Evolutionary conservation across 2,797 vertebrate species (phyloP).

Genomic region (Gouania willdenowi): DNA sequence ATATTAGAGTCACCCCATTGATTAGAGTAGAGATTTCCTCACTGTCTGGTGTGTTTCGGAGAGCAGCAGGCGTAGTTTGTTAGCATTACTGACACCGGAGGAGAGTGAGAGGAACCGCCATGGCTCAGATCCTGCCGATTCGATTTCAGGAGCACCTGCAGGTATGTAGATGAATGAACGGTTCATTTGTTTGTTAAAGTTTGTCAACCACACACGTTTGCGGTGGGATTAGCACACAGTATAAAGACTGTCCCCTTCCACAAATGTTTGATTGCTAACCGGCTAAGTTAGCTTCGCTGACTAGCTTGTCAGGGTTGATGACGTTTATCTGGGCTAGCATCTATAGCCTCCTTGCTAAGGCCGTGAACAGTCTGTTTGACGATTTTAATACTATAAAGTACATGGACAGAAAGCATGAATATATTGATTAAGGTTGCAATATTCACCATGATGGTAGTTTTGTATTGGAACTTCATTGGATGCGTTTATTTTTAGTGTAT

Average conservation of each 20-base stretch:
- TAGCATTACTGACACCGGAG: slow-evolving; percentile 71
- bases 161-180: slow-evolving; percentile 71
- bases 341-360: slow-evolving; percentile 60
- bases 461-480: too few species aligned
- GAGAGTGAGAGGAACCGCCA: slow-evolving; percentile 77
- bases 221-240: background rate
- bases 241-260: slow-evolving; percentile 8
- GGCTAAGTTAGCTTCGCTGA: slow-evolving; percentile 65
- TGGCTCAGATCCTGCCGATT: slow-evolving; percentile 92
- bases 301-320: slow-evolving; percentile 66
- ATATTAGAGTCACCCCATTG: slow-evolving; percentile 37
- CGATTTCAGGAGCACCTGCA: slow-evolving; percentile 96
- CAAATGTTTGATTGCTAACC: slow-evolving; percentile 33
- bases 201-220: background rate
- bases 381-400: too few species aligned
- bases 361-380: too few species aligned
- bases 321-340: slow-evolving; percentile 70
- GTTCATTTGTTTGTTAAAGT: slow-evolving; percentile 11
- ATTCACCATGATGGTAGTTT: too few species aligned
- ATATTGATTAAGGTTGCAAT: too few species aligned
- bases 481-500: too few species aligned
- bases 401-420: too few species aligned
- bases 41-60: slow-evolving; percentile 65
- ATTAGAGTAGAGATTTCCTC: slow-evolving; percentile 53
- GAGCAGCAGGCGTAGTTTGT: slow-evolving; percentile 68